Evolutionary conservation across 2,113 vertebrate species (phyloP).

Genomic region (Excalfactoria chinensis): DNA sequence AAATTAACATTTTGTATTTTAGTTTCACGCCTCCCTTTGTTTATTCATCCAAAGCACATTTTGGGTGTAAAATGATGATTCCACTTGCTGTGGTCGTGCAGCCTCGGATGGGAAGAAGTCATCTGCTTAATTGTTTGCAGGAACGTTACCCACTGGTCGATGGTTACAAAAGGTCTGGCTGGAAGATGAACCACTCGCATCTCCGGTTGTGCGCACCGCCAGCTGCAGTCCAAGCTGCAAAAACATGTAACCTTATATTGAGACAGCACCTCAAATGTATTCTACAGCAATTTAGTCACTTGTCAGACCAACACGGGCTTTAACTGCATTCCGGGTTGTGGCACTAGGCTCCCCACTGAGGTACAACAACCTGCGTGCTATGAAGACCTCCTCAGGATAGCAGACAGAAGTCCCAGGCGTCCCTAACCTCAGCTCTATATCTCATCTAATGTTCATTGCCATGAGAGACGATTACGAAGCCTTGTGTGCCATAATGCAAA

Average conservation of each 20-base stretch:
- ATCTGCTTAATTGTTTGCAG: background rate
- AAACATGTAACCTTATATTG: background rate
- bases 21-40: background rate
- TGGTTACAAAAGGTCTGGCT: background rate
- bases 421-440: background rate
- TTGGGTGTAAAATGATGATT: background rate
- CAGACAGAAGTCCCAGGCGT: conserved; percentile 9
- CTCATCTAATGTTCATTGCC: conserved; percentile 21
- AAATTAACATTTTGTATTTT: background rate
- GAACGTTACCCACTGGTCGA: background rate
- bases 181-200: background rate
- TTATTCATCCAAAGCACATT: conserved; percentile 7
- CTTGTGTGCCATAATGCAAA: conserved; percentile 28
- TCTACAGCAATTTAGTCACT: background rate
- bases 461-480: conserved; percentile 27
- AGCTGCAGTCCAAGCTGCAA: background rate
- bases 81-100: background rate
- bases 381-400: background rate
- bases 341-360: background rate
- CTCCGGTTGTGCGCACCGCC: background rate
- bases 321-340: background rate
- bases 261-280: background rate
- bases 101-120: background rate
- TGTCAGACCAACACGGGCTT: background rate
- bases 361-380: background rate